These are phyloP conservation scores for Paramuricea clavata DNA, from an alignment of 92 coral and sea anemone genomes.

Conservation along the genomic window DNA sequence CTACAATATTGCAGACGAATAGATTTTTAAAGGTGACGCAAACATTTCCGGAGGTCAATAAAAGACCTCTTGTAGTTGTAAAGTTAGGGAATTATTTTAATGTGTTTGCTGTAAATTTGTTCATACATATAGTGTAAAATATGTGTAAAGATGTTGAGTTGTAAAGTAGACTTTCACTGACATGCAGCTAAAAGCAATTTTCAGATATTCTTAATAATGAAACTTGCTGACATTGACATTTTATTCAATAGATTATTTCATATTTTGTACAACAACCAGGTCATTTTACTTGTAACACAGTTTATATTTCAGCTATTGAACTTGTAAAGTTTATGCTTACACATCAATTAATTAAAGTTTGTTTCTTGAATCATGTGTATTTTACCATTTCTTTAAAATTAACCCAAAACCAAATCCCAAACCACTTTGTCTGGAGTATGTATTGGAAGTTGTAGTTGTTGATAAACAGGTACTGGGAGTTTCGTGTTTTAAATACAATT, in stretches of 20 bases:
- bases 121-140: conserved; percentile 40
- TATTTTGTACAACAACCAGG: neutral
- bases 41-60: conserved; percentile 21
- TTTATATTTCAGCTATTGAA: conserved; percentile 21
- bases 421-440: too few species aligned
- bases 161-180: conserved; percentile 2
- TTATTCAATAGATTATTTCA: neutral
- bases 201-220: neutral
- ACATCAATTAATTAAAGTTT: neutral
- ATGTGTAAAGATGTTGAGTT: conserved; percentile 27
- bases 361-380: neutral
- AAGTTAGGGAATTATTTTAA: conserved; percentile 18
- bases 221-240: conserved; percentile 3
- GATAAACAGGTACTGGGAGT: too few species aligned
- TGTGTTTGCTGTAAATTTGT: conserved; percentile 50
- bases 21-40: conserved; percentile 1
- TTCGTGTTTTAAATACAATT: too few species aligned
- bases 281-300: neutral
- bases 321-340: neutral
- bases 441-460: too few species aligned
- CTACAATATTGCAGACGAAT: neutral
- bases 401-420: neutral
- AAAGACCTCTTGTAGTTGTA: conserved; percentile 15
- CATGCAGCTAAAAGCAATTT: conserved; percentile 9
- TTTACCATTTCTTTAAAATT: too few species aligned